Percentiles rank a stretch among this genome's conserved stretches.
These are phyloP conservation scores for Brachypodius melanocephalos DNA, from an alignment of 2,113 vertebrate species.

Conservation along the genomic window DNA sequence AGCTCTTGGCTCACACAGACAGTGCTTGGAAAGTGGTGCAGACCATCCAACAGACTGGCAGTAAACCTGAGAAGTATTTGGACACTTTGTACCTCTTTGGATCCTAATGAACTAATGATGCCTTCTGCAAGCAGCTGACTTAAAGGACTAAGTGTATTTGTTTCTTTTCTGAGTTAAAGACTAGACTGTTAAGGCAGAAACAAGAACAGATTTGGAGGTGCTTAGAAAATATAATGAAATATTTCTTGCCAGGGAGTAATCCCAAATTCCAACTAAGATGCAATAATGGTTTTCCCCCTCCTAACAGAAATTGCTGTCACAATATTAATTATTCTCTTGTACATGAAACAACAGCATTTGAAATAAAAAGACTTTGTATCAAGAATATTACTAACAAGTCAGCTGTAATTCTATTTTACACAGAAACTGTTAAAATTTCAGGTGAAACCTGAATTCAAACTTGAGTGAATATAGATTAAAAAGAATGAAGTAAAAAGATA, in stretches of 20 bases:
- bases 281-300: neutral
- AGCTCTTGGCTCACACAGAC: neutral
- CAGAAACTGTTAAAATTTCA: neutral
- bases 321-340: conserved; percentile 7
- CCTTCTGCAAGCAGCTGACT: neutral
- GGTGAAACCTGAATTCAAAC: neutral
- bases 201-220: neutral
- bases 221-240: neutral
- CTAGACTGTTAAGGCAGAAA: neutral
- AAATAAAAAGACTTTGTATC: neutral
- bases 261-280: neutral
- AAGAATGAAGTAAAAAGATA: neutral
- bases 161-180: neutral
- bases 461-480: neutral
- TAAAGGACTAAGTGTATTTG: neutral
- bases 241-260: neutral
- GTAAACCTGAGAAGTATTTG: neutral
- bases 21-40: neutral
- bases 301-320: neutral
- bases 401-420: neutral
- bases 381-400: neutral
- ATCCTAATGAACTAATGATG: neutral
- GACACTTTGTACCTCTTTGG: neutral
- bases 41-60: neutral
- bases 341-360: neutral